Conservation (phyloP, 1,140 invertebrate species). For the Drosophila nigrodunni region DNA sequence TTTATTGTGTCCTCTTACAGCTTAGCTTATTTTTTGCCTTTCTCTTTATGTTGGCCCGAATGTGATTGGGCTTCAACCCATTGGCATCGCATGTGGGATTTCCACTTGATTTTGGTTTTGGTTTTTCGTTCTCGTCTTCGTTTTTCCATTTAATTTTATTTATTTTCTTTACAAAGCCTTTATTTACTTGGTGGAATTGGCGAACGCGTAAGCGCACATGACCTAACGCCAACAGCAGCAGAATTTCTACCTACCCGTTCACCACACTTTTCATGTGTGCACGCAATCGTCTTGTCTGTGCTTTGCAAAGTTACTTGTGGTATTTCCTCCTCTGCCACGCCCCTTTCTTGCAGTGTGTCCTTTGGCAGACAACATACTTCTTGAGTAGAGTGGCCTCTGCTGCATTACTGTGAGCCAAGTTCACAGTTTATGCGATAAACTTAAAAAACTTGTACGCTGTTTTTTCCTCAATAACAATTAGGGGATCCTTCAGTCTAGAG, state of each 20-base stretch:
- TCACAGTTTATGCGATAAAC: neutral
- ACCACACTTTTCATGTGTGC: constrained; percentile 1
- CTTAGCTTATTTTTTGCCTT: constrained; percentile 11
- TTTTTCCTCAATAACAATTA: constrained; percentile 12
- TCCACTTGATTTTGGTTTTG: neutral
- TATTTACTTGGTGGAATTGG: constrained; percentile 42
- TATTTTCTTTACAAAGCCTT: constrained; percentile 46
- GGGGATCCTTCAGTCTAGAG: neutral
- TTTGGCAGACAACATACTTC: constrained; percentile 5
- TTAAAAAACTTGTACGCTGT: constrained; percentile 1
- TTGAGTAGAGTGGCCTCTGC: constrained; percentile 1
- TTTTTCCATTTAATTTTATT: constrained; percentile 63
- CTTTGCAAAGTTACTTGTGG: constrained; percentile 22
- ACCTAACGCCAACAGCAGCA: constrained; percentile 31
- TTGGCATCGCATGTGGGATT: constrained; percentile 4
- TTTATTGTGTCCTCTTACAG: constrained; percentile 15
- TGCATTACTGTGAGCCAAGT: neutral
- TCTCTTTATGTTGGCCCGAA: neutral
- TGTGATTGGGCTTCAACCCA: constrained; percentile 21
- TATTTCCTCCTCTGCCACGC: neutral
- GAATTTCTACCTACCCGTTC: neutral
- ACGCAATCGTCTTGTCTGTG: neutral
- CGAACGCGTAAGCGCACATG: constrained; percentile 23
- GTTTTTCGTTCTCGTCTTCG: neutral
- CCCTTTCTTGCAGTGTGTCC: neutral